These are phyloP conservation scores for Oreochromis aureus DNA, from an alignment of 2,113 vertebrate species.

Conservation along the genomic window DNA sequence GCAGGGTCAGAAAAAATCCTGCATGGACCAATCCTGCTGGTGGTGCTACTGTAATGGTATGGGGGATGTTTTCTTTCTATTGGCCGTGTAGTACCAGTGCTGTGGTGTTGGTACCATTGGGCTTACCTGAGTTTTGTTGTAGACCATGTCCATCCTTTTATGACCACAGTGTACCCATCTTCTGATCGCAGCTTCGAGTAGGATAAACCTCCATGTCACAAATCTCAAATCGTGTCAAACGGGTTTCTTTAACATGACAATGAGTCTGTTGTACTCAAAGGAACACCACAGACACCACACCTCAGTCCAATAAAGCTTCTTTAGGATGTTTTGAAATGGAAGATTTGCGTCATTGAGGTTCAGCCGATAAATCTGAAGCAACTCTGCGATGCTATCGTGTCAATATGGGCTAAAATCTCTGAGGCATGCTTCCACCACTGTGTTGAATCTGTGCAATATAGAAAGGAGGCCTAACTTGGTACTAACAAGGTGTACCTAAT, in stretches of 20 bases:
- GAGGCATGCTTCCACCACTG: background rate
- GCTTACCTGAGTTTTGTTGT: background rate
- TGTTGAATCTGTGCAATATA: background rate
- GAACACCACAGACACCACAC: background rate
- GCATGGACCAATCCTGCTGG: background rate
- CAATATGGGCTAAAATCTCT: background rate
- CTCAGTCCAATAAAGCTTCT: background rate
- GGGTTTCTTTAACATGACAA: background rate
- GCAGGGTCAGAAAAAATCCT: background rate
- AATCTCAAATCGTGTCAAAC: background rate
- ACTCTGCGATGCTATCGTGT: background rate
- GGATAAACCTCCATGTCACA: background rate
- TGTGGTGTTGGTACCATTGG: accelerated
- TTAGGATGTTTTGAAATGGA: background rate
- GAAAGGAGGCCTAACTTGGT: background rate
- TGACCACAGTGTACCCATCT: background rate
- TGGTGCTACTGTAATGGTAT: background rate
- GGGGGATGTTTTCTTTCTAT: background rate
- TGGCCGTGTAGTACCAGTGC: accelerated
- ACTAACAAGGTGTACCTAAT: background rate
- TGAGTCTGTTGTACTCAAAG: background rate
- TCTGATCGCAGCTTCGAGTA: accelerated
- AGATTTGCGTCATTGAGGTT: background rate
- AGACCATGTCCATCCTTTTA: background rate
- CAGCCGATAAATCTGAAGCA: background rate